Evolutionary conservation across 2,888 invertebrate species (phyloP).

Genomic region (Pediacus dermestoides): DNA sequence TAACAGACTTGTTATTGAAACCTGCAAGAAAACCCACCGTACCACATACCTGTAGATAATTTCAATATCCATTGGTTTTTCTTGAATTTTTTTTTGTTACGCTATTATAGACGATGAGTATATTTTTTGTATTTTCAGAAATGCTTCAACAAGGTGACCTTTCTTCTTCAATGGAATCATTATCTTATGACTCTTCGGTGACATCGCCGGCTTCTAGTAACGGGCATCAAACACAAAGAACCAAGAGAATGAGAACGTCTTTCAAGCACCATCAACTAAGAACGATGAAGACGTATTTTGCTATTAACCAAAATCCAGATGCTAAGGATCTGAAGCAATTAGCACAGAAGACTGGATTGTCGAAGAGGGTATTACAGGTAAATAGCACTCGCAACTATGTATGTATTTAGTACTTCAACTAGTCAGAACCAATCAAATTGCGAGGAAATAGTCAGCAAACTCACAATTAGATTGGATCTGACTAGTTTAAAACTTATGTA

Average conservation of each 20-base stretch:
- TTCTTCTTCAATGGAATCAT: conserved; percentile 73
- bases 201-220: conserved; percentile 66
- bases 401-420: too few relatives aligned
- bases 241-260: conserved; percentile 97
- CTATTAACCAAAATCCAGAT: conserved; percentile 98
- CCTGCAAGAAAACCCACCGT: background rate
- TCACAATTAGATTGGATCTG: too few relatives aligned
- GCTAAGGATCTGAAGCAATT: conserved; percentile 98
- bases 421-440: too few relatives aligned
- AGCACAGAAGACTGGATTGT: conserved; percentile 96
- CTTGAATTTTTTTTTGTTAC: too few relatives aligned
- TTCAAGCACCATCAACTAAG: conserved; percentile 99
- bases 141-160: conserved; percentile 70
- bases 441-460: too few relatives aligned
- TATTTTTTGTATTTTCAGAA: conserved; percentile 51
- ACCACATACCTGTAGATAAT: background rate
- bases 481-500: too few relatives aligned
- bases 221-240: conserved; percentile 59
- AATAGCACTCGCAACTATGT: too few relatives aligned
- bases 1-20: background rate
- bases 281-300: conserved; percentile 99
- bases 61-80: too few relatives aligned
- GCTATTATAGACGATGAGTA: too few relatives aligned
- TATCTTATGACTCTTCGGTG: conserved; percentile 71
- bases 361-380: conserved; percentile 97